Conservation (phyloP, 1,140 invertebrate genomes). For the Agrypnia vestita region DNA sequence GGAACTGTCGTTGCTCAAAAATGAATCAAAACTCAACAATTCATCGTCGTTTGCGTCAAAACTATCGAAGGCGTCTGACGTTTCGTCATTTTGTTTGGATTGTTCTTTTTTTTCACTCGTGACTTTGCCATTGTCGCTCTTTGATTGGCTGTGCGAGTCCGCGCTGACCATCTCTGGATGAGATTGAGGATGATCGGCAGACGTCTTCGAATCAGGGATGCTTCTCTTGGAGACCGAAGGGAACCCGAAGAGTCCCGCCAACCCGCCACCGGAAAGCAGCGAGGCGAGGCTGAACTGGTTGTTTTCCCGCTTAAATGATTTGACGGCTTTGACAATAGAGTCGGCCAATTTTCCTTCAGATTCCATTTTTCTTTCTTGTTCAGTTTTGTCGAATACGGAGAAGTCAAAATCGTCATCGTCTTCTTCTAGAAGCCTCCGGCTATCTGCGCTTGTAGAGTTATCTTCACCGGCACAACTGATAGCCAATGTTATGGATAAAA, state of each 20-base stretch:
- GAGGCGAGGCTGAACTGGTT: slow-evolving; percentile 39
- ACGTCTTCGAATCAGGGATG: slow-evolving; percentile 24
- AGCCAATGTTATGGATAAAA: slow-evolving; percentile 17
- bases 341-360: slow-evolving; percentile 43
- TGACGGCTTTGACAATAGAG: slow-evolving; percentile 49
- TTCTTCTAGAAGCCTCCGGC: slow-evolving; percentile 3
- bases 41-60: slow-evolving; percentile 31
- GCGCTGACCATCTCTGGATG: background rate
- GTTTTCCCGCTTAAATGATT: slow-evolving; percentile 42
- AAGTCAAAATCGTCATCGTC: slow-evolving; percentile 55
- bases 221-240: slow-evolving; percentile 26
- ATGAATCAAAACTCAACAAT: slow-evolving; percentile 42
- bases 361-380: slow-evolving; percentile 37
- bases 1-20: slow-evolving; percentile 21
- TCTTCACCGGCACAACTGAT: background rate
- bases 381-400: slow-evolving; percentile 51
- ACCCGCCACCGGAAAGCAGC: slow-evolving; percentile 33
- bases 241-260: slow-evolving; percentile 11
- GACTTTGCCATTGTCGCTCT: background rate
- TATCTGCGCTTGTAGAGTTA: slow-evolving; percentile 18
- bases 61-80: background rate
- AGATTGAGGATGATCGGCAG: background rate
- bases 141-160: background rate
- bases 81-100: background rate
- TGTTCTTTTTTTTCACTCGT: background rate